Percentiles rank a stretch among this genome's conserved stretches.
Evolutionary conservation across 2,113 vertebrate genomes (phyloP).

Genomic region (Istiophorus platypterus): DNA sequence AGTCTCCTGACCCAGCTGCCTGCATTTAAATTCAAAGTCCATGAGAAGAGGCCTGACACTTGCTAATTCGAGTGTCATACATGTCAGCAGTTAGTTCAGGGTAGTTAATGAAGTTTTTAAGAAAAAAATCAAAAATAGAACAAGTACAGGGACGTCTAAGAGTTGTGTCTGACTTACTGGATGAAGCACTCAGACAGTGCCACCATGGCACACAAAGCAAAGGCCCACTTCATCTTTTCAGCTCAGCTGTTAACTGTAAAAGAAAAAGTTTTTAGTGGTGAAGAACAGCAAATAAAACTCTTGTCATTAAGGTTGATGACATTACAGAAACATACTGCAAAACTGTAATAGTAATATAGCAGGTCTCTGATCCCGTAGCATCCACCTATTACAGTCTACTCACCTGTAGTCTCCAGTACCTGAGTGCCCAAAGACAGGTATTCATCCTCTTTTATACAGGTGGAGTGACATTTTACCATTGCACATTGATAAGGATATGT

Average conservation of each 20-base stretch:
- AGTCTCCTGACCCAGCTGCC: neutral
- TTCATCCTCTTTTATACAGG: slow-evolving; percentile 59
- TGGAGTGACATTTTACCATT: neutral
- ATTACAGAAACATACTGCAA: neutral
- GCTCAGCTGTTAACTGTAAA: slow-evolving; percentile 17
- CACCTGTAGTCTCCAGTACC: slow-evolving; percentile 27
- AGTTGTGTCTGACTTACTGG: slow-evolving; percentile 54
- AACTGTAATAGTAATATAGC: neutral
- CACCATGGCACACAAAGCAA: slow-evolving; percentile 67
- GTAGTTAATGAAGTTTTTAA: neutral
- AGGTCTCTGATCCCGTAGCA: neutral
- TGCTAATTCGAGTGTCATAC: neutral
- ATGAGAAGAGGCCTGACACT: neutral
- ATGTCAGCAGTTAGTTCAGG: neutral
- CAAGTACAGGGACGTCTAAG: neutral
- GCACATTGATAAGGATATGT: slow-evolving; percentile 26
- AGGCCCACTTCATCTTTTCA: slow-evolving; percentile 64
- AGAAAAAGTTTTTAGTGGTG: neutral
- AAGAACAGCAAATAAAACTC: neutral
- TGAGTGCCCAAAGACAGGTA: neutral
- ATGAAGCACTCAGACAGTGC: slow-evolving; percentile 66
- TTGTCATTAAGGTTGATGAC: neutral
- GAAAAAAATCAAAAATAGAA: neutral
- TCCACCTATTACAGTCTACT: no score
- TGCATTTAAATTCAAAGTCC: neutral